phyloP scores from a whole-genome alignment of 1,140 invertebrate genomes.

The Drosophila ohnishii region DNA sequence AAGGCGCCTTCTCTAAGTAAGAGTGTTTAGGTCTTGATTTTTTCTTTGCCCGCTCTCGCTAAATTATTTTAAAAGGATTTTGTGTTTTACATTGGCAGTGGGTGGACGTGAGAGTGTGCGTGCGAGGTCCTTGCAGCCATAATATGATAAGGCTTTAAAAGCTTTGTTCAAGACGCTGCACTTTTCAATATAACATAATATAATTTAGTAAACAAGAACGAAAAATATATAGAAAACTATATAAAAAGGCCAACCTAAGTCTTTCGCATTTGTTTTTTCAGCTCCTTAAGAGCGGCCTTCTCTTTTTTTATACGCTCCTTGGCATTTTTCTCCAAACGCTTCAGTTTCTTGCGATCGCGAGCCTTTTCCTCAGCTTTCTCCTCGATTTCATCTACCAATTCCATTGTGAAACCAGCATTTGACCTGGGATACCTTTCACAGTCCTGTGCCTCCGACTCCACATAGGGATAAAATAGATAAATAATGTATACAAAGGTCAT shows the following conservation, averaged over 20 bases:
- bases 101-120: constrained; percentile 10
- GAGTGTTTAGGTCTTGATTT: constrained; percentile 24
- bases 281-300: constrained; percentile 19
- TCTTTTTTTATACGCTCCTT: constrained; percentile 30
- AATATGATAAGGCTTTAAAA: constrained; percentile 56
- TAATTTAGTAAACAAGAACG: not conserved
- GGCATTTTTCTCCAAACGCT: constrained; percentile 19
- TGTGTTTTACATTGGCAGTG: constrained; percentile 46
- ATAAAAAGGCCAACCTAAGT: not conserved
- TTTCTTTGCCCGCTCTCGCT: constrained; percentile 20
- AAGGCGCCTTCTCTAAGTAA: not conserved
- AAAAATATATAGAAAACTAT: not conserved
- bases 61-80: constrained; percentile 81
- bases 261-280: constrained; percentile 22
- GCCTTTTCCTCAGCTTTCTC: constrained; percentile 10
- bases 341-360: constrained; percentile 17
- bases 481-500: constrained; percentile 72
- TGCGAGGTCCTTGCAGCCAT: constrained; percentile 23
- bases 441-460: constrained; percentile 27
- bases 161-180: constrained; percentile 32
- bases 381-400: not conserved
- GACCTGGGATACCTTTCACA: not conserved
- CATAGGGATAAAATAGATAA: constrained; percentile 46
- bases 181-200: constrained; percentile 8
- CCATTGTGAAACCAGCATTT: not conserved